Evolutionary conservation across 2,888 invertebrate species (phyloP), one percentile per base, ranked within the genome.

Genomic region (Helicoverpa assulta): DNA sequence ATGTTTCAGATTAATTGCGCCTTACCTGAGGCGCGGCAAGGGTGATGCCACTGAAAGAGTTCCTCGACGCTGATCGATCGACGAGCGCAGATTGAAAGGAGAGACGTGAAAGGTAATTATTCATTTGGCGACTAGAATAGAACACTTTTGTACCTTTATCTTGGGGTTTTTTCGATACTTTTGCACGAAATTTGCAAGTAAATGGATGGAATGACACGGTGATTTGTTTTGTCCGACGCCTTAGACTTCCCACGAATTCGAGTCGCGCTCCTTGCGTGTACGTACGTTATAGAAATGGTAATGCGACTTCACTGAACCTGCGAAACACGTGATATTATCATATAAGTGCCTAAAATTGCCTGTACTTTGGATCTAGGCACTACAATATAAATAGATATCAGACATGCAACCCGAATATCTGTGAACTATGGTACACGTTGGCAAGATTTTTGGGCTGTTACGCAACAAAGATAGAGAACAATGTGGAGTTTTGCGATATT

Each of bases 41-140:
- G 95, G 95, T 94, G 95, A 93, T 91, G 92, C 85, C 89, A 82
- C 94, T 95, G 95, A 95, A 95, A 95, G 95, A 95, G 95, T 95
- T 95, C 92, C 85, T 89, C 91, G 95, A 94, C 95, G 93, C 93
- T 93, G 95, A 95, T 95, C 93, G 95, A 95, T 95, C 91, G 93
- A 90, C 83, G 88, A 88, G 91, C 90, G 92, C 91, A 92, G 95
- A 95, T 95, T 95, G 95, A 95, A 95, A 95, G 95, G 95, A 93
- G 93, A 91, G 86, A 92, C 95, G 94, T 94, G 94, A 94, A 94
- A 94, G 95, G 95, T 93, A 94, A 95, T 95, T 95, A 95, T 95
- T 95, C 95, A 95, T 95, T 93, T 93, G 92, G 92, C 93, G 95
- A 95, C 95, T 94, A 95, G 95, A 95, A 95, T 95, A 95, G 95